These are phyloP conservation scores for Polypterus senegalus DNA, from an alignment of 2,113 vertebrate species.

Conservation along the genomic window DNA sequence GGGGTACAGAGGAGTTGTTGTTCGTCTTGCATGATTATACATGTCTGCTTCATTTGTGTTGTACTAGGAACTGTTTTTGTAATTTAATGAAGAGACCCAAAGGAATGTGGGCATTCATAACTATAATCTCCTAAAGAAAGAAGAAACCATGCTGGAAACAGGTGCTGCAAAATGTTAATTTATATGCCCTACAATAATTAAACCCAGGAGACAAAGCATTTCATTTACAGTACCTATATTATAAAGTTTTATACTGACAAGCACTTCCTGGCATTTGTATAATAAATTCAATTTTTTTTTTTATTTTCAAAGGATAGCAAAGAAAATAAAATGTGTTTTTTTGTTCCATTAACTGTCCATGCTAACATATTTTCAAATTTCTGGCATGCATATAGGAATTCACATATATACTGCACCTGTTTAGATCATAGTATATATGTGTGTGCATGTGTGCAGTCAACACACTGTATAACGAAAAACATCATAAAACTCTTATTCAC, in stretches of 20 bases:
- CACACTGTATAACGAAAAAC: too few species aligned
- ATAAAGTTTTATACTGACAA: not conserved
- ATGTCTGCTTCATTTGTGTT: conserved; percentile 12
- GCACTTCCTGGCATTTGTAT: not conserved
- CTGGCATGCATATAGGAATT: too few species aligned
- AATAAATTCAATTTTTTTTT: too few species aligned
- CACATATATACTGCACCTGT: too few species aligned
- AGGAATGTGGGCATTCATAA: conserved; percentile 1
- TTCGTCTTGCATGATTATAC: conserved; percentile 5
- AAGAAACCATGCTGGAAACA: not conserved
- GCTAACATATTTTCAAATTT: too few species aligned
- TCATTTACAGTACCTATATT: not conserved
- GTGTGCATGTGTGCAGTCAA: too few species aligned
- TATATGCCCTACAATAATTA: conserved; percentile 8
- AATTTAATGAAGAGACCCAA: conserved; percentile 5
- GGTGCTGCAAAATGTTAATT: conserved; percentile 8
- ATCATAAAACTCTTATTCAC: too few species aligned
- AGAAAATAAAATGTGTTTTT: too few species aligned
- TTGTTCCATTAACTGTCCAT: too few species aligned
- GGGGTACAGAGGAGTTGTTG: not conserved
- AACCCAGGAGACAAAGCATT: not conserved
- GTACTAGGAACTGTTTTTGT: not conserved
- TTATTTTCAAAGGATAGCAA: too few species aligned
- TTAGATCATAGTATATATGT: too few species aligned
- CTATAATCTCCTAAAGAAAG: not conserved